Base-by-base conservation (phyloP, 2,113 vertebrate species). In the Recurvirostra avosetta region DNA sequence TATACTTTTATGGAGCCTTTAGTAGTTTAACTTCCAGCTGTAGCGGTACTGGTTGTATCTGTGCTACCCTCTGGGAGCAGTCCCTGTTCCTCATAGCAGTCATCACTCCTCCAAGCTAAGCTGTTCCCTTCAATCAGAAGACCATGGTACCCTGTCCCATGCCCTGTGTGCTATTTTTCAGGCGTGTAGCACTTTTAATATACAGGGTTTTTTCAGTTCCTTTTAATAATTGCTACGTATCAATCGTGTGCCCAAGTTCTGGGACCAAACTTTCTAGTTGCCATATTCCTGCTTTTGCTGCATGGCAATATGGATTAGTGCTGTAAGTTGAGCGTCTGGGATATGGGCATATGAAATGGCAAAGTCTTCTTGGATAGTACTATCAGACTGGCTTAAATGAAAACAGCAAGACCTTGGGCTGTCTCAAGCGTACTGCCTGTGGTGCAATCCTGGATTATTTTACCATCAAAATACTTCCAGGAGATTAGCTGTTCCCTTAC, bases 401-500 rank as follows among this genome's bases (percentile, higher is more conserved):
- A 61, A 86, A 43, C 66, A 92, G 32, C 12, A 62, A 93, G 87
- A 74, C 89, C 91, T 87, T 87, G 73, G 58, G 30, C 53, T 97
- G 49, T 75, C 77, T 61, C 87, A 88, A 49, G 58, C 62, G 8
- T 59, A 36, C 26, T 59, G 89, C 68, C 65, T 75, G 40, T 85
- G 86, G 22, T 96, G 93, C 93, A 92, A 29, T 85, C 84, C 90
- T 95, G 84, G 89, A 91, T 96, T 91, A 25, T 85, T 96, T 97
- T 96, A 81, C 89, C 49, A 56, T 92, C 84, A 38, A 71, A 94
- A 47, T 59, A 78, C 52, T 85, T 68, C 43, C 66, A 34, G 86
- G 90, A 96, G 94, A 96, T 97, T 96, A 97, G 87, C 94, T 96
- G 94, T 96, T 94, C 95, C 86, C 73, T 94, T 94, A 62, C 66